Base-by-base conservation (phyloP, 2,888 invertebrate genomes). In the Andrena trimmerana region DNA sequence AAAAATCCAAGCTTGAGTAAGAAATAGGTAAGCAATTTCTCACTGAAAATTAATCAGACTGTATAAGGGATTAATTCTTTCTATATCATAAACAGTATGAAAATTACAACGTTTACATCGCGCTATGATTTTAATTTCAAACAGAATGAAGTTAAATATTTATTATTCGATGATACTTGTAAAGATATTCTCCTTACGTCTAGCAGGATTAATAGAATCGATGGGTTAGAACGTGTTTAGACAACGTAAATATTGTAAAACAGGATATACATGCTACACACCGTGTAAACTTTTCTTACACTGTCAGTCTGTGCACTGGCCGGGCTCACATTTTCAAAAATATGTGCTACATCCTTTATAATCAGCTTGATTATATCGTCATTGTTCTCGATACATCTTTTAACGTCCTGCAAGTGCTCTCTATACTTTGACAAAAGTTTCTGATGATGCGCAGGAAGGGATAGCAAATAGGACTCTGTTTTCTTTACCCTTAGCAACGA, bases 311-410 rank as follows among this genome's bases (percentile, higher is more conserved):
- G 91, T 52, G 92, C 86, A 90, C 92, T 90, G 54, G 91, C 83
- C 73, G 93, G 94, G 78, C 92, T 93, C 52, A 96, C 96, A 93
- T 98, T 98, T 93, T 97, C 97, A 93, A 98, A 98, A 95, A 98
- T 97, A 50, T 96, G 96, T 66, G 97, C 96, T n/a, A 97, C 97
- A 93, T 98, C 96, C 92, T 96, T 95, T 60, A 97, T 96, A 59
- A 98, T 97, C 31, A 96, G 94, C 80, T 97, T 96, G 4, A 96
- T 96, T 27, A 96, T 95, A 62, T 95, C 94, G 65, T 96, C 95
- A 92, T 97, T 97, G 10, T 97, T 96, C 86, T 97, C 97, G 59
- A 99, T 96, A 91, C 98, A 98, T 71, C 95, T 95, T 90, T 97
- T 96, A 69, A 99, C 96, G 76, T 96, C 95, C 31, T 96, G 95